Evolutionary conservation across 2,113 vertebrate genomes (phyloP), one percentile per base, ranked within the genome.

Genomic region (Neodontobutis hainanensis): DNA sequence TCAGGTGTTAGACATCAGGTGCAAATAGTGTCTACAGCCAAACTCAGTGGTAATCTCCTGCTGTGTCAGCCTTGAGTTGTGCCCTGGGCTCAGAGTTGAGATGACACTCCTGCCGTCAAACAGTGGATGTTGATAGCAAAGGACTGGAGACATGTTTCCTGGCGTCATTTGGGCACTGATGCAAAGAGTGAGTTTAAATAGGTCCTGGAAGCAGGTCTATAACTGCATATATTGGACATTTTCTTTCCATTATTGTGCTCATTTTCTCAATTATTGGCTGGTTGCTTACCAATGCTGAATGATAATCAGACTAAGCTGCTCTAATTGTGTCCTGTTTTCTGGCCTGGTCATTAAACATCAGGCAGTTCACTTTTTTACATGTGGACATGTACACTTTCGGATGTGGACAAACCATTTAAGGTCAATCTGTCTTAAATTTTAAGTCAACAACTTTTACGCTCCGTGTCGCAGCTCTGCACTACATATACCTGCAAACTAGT

Each of bases 1-100:
- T 80, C 83, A 84, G 75, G 83, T 85, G 62, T 81, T 81, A n/a
- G 65, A 68, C 64, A 78, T 85, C 79, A 81, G 77, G 72, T 84
- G 61, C 60, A 76, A 53, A 50, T 27, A 65, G 74, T 83, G 81
- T 78, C 68, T 87, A 87, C 89, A 91, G 92, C 92, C 92, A 75
- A 84, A 83, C 48, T 74, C 79, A 86, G 79, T 77, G 85, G 86
- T 81, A 2, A 53, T 93, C 45, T 73, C 87, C 83, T 89, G 80
- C n/a, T n/a, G n/a, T n/a, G n/a, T n/a, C n/a, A n/a, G n/a, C 88
- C 80, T 86, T 86, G 85, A 91, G 42, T 43, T 11, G 90, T 81
- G n/a, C 12, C 57, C 38, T 19, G 44, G 56, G n/a, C 56, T 58
- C 56, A 43, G 56, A n/a, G 56, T 58, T 16, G 36, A 42, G 56